These are phyloP conservation scores for Lontra canadensis DNA, from an alignment of 2,113 vertebrate species.

Conservation along the genomic window DNA sequence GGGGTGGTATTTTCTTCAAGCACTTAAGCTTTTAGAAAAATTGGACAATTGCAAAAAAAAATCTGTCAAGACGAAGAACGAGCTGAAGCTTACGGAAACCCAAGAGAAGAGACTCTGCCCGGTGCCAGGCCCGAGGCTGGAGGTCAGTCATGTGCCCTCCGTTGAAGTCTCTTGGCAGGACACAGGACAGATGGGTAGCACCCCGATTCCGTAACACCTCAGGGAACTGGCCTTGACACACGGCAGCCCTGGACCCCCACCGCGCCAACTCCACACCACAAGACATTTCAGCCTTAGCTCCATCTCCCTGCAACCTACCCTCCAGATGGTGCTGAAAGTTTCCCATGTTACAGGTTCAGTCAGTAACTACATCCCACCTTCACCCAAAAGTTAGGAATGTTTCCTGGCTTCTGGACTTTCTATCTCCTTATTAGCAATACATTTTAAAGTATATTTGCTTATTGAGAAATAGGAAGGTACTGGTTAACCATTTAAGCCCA, in stretches of 20 bases:
- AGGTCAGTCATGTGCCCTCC: fast-evolving
- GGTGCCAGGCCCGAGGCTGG: neutral
- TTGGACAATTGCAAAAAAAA: neutral
- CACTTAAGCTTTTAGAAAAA: conserved; percentile 19
- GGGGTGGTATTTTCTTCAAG: neutral
- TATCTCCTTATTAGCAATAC: neutral
- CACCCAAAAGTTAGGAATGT: neutral
- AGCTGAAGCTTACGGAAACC: neutral
- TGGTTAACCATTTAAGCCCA: neutral
- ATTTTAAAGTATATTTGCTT: neutral
- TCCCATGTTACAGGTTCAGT: neutral
- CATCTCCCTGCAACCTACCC: neutral
- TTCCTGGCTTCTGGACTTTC: neutral
- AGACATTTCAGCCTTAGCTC: neutral
- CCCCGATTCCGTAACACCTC: no score
- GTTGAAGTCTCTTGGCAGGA: neutral
- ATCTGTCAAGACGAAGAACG: neutral
- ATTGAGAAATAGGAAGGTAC: neutral
- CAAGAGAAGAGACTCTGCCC: neutral
- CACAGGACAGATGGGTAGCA: no score
- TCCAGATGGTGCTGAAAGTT: neutral
- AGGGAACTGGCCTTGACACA: neutral
- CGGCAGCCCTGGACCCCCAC: neutral
- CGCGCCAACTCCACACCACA: fast-evolving
- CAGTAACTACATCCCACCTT: neutral